Evolutionary conservation across 2,888 invertebrate species (phyloP).

Genomic region (Ellobium chinense): DNA sequence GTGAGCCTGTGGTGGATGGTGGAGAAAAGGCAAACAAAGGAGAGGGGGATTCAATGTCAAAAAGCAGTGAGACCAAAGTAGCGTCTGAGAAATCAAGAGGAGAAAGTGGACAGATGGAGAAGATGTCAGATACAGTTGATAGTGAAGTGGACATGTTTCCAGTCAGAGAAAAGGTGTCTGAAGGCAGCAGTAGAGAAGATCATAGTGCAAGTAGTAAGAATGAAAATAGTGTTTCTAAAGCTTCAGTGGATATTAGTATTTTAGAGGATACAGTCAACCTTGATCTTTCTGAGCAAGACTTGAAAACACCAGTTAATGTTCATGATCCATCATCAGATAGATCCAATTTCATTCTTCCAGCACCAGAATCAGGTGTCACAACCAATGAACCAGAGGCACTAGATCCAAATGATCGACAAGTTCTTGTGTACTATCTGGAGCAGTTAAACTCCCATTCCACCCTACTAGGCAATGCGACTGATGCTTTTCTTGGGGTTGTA

Average conservation of each 20-base stretch:
- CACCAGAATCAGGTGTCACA: not conserved
- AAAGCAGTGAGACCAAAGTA: not conserved
- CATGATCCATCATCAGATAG: not conserved
- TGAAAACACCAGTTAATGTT: conserved; percentile 45
- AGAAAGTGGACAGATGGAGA: not conserved
- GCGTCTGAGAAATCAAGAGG: too few species aligned
- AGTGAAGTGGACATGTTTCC: conserved; percentile 16
- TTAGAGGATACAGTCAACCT: not conserved
- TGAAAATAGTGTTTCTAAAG: not conserved
- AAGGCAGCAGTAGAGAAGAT: not conserved
- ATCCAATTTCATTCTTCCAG: conserved; percentile 34
- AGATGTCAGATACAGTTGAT: not conserved
- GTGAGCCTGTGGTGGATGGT: not conserved
- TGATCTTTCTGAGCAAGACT: conserved; percentile 35
- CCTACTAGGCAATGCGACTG: conserved; percentile 90
- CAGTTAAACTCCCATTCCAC: conserved; percentile 92
- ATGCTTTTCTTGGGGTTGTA: conserved; percentile 93
- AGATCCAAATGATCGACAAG: conserved; percentile 88
- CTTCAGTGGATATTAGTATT: not conserved
- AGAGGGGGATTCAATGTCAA: not conserved
- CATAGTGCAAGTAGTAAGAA: not conserved
- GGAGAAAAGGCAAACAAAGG: not conserved
- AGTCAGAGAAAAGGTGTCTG: conserved; percentile 4
- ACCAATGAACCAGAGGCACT: conserved; percentile 48
- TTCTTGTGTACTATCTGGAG: conserved; percentile 91